Base-by-base conservation (phyloP, 2,797 vertebrate species). In the Cygnus olor region DNA sequence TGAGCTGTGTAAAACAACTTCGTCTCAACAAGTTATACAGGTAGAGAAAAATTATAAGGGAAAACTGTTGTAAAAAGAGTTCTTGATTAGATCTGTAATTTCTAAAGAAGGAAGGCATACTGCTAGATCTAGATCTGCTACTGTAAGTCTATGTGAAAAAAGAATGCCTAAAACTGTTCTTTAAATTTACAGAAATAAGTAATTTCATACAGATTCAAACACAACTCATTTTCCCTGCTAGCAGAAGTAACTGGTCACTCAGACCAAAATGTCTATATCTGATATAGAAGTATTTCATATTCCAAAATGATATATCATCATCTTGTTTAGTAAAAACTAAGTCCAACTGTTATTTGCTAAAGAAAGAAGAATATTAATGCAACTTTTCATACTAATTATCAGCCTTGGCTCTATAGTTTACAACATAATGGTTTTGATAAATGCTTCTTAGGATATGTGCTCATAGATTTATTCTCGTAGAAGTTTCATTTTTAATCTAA, bases 51-150 rank as follows among this genome's bases (percentile, higher is more conserved):
- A 53, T 24, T n/a, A 25, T 27, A 38, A 78, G 14, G 13, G 14
- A 32, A 71, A 38, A 2, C 1, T n/a, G 22, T 36, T 70, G 1
- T 38, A 20, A 66, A 76, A 68, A 60, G 6, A 73, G 1, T 0
- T 56, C n/a, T 78, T 53, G 13, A 40, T 79, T 64, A 11, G 2
- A 57, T 65, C 18, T 53, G 5, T 44, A 60, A 20, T 17, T 60
- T 80, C 12, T 71, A 84, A 86, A 71, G 45, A 68, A 72, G 20
- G 5, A 22, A 16, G 2, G 0, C 34, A 30, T 12, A 15, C 49
- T 27, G 25, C 24, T 51, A 51, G 25, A 51, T 51, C 49, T 51
- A 51, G 49, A 51, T 51, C 49, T 51, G 25, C 49, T 51, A 27
- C 49, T 51, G 49, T 51, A 51, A 27, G 13, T 15, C 25, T 28